Evolutionary conservation across 2,888 invertebrate genomes (phyloP).

Genomic region (Noctua fimbriata): DNA sequence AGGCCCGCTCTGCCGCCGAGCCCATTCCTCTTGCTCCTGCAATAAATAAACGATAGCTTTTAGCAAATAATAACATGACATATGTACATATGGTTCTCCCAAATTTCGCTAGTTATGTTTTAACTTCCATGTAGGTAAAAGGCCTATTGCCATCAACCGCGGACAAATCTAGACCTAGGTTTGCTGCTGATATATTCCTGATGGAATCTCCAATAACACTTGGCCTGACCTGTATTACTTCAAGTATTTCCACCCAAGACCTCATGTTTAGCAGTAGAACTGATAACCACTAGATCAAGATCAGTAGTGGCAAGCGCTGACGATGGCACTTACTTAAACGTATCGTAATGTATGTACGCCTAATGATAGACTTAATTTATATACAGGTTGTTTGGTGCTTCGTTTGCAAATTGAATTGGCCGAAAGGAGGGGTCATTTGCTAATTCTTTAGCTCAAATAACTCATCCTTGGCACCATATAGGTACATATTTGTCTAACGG

Average conservation of each 20-base stretch:
- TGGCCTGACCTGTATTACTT: neutral
- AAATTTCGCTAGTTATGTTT: neutral
- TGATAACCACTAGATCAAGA: neutral
- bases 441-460: no score
- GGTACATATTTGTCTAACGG: no score
- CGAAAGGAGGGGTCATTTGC: no score
- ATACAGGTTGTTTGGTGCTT: no score
- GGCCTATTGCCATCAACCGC: no score
- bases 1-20: conserved; percentile 82
- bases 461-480: no score
- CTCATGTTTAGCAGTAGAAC: neutral
- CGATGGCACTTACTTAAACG: neutral
- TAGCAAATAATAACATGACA: conserved; percentile 2
- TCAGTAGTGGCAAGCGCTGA: neutral
- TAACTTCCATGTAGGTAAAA: neutral
- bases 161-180: neutral
- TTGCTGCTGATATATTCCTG: neutral
- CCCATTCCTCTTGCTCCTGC: conserved; percentile 86
- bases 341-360: neutral
- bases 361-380: neutral
- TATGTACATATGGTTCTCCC: neutral
- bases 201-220: neutral
- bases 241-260: neutral
- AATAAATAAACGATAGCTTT: conserved; percentile 49
- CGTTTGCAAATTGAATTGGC: neutral